Base-by-base conservation (phyloP, 1,140 invertebrate species). In the Hypsibius dujardini region DNA sequence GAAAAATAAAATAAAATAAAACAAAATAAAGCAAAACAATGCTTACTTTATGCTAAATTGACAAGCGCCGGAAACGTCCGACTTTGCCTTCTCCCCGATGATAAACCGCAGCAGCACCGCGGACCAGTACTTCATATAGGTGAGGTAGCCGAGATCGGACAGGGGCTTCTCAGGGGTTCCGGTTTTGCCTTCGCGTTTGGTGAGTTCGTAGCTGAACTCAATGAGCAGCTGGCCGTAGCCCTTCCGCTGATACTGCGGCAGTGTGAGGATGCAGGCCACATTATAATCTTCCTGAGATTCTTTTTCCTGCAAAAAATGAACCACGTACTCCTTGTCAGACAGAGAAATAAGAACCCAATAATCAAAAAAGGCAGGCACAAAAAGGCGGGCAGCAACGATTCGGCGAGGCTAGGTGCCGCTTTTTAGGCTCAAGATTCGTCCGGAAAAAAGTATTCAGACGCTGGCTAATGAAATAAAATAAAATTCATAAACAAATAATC, bases 221-320 rank as follows among this genome's bases (percentile, higher is more conserved):
- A 99, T 99, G 42, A 99, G 83, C 59, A 99, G 81, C 83, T 96
- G 97, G 74, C 96, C 96, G 80, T 97, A 99, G 45, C 96, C 96
- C 81, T 94, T 95, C 75, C 94, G 85, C 80, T 99, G 96, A 81
- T 95, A 98, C 1, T 95, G 95, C 47, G 96, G 96, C 82, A 99
- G 83, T 46, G 95, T 98, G 59, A 99, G 82, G 79, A 99, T 99
- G 82, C 96, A 99, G 28, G 96, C 96, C 71, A 99, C 95, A 82
- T 99, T 99, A 78, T 98, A 98, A 81, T 98, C 95, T 82, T 98
- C 93, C 0, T 91, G 89, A n/a, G 94, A 98, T 80, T 98, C 94
- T 79, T 98, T 98, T 79, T 99, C 96, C 81, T 84, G 74, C 47
- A 77, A 76, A 70, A 75, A 45, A 45, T 70, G 62, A 73, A 60